Percentiles rank a stretch among this genome's conserved stretches.
Evolutionary conservation across 1,140 invertebrate genomes (phyloP).

Genomic region (Drosophila littoralis): DNA sequence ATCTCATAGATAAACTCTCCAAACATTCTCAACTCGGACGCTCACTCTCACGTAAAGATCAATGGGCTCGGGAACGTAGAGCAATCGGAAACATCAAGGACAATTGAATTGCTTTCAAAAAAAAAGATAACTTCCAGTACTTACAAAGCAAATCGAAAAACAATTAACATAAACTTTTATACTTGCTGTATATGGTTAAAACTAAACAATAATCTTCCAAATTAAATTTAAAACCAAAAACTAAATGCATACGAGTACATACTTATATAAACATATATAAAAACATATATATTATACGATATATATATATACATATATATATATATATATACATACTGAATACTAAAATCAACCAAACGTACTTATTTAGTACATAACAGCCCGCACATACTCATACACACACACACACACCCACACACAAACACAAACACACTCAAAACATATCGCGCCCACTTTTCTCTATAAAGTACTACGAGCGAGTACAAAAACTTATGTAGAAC

Average conservation of each 20-base stretch:
- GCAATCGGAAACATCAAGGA: constrained; percentile 2
- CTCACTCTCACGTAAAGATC: constrained; percentile 8
- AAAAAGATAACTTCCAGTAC: constrained; percentile 64
- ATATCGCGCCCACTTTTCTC: constrained; percentile 67
- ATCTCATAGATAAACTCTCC: constrained; percentile 6
- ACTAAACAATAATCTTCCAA: constrained; percentile 78
- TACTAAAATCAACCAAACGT: constrained; percentile 50
- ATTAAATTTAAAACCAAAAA: constrained; percentile 66
- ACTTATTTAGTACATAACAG: constrained; percentile 64
- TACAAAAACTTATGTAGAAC: constrained; percentile 39
- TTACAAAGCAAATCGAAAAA: constrained; percentile 45
- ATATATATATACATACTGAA: constrained; percentile 11
- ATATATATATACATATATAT: constrained; percentile 42
- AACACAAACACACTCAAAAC: constrained; percentile 38
- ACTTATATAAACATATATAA: constrained; percentile 55
- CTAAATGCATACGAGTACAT: constrained; percentile 34
- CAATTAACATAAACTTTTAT: constrained; percentile 68
- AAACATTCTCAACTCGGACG: constrained; percentile 13
- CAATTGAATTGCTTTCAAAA: constrained; percentile 23
- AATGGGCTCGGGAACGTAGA: constrained; percentile 17
- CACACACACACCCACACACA: constrained; percentile 1
- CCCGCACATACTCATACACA: constrained; percentile 34
- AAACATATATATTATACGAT: constrained; percentile 46
- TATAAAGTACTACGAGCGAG: constrained; percentile 35
- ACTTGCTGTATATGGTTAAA: constrained; percentile 69